Evolutionary conservation across 1,140 invertebrate genomes (phyloP).

Genomic region (Anadara kagoshimensis): DNA sequence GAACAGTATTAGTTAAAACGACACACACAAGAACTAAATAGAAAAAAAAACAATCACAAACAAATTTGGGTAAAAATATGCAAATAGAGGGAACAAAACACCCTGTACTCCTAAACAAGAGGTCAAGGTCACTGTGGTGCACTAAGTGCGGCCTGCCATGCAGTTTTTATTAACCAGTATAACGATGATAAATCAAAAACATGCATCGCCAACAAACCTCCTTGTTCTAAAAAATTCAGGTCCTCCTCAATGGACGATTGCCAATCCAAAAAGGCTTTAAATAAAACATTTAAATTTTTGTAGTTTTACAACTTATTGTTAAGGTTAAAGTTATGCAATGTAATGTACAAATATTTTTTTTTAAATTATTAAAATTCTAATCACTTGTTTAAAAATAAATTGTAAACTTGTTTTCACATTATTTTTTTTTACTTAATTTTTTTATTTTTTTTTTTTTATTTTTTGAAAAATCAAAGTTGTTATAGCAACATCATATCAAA

Average conservation of each 20-base stretch:
- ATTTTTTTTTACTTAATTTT: too few species aligned
- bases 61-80: not conserved
- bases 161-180: not conserved
- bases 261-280: conserved; percentile 29
- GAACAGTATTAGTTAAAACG: not conserved
- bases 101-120: too few species aligned
- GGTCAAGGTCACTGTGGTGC: too few species aligned
- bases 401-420: too few species aligned
- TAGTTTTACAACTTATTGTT: too few species aligned
- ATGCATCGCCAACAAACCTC: conserved; percentile 26
- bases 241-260: conserved; percentile 28
- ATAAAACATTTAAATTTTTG: not conserved
- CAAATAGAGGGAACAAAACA: not conserved
- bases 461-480: too few species aligned
- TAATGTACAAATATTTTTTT: too few species aligned
- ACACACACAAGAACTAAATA: not conserved
- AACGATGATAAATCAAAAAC: not conserved
- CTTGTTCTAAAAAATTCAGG: conserved; percentile 28
- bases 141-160: not conserved
- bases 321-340: too few species aligned
- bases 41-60: not conserved
- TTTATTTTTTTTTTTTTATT: too few species aligned
- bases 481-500: too few species aligned
- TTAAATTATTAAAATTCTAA: too few species aligned
- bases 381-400: too few species aligned